Evolutionary conservation across 2,888 invertebrate species (phyloP), one percentile per base, ranked within the genome.

Genomic region (Dicyrtoma fusca): DNA sequence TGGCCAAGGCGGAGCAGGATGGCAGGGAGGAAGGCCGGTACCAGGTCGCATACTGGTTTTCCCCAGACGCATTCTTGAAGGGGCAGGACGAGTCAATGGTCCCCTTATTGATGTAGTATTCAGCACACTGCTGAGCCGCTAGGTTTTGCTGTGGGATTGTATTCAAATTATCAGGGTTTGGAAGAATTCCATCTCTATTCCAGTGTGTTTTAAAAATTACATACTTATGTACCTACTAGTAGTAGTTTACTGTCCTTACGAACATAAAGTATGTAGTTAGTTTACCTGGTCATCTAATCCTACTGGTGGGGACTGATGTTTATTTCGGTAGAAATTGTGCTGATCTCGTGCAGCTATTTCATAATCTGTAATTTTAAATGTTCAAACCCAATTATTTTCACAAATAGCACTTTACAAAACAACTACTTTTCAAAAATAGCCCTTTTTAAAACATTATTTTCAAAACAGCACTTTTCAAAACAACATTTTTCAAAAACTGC

Each of bases 21-120:
- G 47, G 21, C 1, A 21, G 23, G 10, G 55, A 19, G 2, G 47
- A n/a, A 11, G 13, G 11, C 21, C 42, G 55, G 55, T 66, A 69
- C 70, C 64, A 64, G 57, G 73, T 72, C 57, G 64, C 72, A 11
- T 63, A 66, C 26, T 65, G 72, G 34, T 72, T 72, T 26, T 72
- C 72, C 14, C 72, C 72, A 10, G 68, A 45, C 10, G 47, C 59
- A 45, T 68, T 68, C 53, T 68, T 72, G 62, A 49, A 72, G 4
- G 61, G 59, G 25, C 72, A 72, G 14, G 47, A 44, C 4, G 65
- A 65, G 26, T 72, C 72, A 53, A 72, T 68, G 2, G 44, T 21
- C 10, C 62, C 59, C 17, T 61, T 72, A 14, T 13, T 5, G 3
- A 34, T 61, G 51, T 72, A 72, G 51, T 68, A 68, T 8, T 68